These are phyloP conservation scores for Eleutherodactylus coqui DNA, from an alignment of 2,797 vertebrate species.

Conservation along the genomic window DNA sequence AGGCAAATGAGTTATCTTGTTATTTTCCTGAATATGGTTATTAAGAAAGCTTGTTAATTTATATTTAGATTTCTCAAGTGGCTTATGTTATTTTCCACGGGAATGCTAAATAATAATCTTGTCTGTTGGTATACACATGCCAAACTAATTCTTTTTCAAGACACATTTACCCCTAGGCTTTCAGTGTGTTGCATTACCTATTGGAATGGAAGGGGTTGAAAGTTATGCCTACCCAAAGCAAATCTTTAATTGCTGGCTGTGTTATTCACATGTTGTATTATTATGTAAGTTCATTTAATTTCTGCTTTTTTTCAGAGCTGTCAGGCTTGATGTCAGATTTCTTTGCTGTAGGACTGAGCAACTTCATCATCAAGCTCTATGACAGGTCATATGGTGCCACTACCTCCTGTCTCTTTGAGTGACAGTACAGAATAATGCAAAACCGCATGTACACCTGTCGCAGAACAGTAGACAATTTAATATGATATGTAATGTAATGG, in stretches of 20 bases:
- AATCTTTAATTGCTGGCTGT: not conserved
- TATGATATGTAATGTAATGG: not conserved
- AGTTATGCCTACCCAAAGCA: not conserved
- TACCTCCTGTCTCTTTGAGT: not conserved
- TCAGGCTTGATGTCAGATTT: not conserved
- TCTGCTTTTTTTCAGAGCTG: not conserved
- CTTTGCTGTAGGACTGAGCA: not conserved
- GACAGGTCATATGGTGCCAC: not conserved
- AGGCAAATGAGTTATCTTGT: conserved; percentile 63
- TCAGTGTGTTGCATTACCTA: conserved; percentile 10
- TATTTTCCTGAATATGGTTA: conserved; percentile 59
- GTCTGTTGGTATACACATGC: conserved; percentile 59
- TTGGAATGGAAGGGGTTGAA: conserved; percentile 24
- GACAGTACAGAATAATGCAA: not conserved
- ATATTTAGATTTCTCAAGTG: conserved; percentile 64
- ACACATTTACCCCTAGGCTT: conserved; percentile 51
- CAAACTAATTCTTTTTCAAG: conserved; percentile 52
- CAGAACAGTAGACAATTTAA: not conserved
- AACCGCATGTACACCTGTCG: not conserved
- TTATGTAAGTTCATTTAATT: not conserved
- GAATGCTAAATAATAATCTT: conserved; percentile 63
- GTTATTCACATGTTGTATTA: not conserved
- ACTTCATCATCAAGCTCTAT: not conserved
- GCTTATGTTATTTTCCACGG: conserved; percentile 59
- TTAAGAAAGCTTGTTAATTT: conserved; percentile 63